Evolutionary conservation across 2,797 vertebrate species (phyloP).

Genomic region (Sebastes taczanowskii): DNA sequence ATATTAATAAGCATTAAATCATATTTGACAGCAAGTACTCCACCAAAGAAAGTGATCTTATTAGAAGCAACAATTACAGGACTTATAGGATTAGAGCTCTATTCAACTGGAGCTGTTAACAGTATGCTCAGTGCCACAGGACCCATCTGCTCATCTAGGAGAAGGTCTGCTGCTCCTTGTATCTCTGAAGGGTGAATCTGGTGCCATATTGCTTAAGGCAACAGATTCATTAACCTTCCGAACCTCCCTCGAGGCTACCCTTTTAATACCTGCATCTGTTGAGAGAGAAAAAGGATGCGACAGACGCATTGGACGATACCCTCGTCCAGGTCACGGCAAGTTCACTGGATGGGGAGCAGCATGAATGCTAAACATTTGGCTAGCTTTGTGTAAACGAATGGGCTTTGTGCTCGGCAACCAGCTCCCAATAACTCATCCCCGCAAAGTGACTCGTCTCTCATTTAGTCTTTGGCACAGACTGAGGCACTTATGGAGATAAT

Average conservation of each 20-base stretch:
- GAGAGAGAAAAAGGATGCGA: constrained; percentile 42
- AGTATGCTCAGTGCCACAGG: constrained; percentile 34
- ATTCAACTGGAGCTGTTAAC: constrained; percentile 32
- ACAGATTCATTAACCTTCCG: constrained; percentile 76
- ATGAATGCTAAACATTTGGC: constrained; percentile 39
- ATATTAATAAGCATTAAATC: constrained; percentile 47
- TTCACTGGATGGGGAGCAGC: constrained; percentile 43
- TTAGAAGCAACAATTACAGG: constrained; percentile 38
- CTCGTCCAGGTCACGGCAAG: constrained; percentile 53
- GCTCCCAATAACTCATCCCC: constrained; percentile 45
- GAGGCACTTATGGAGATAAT: constrained; percentile 61
- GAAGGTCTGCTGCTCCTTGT: constrained; percentile 56
- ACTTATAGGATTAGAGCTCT: constrained; percentile 39
- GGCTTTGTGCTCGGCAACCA: constrained; percentile 29
- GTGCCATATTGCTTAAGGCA: constrained; percentile 76
- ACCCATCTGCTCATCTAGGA: constrained; percentile 70
- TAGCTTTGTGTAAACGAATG: constrained; percentile 18
- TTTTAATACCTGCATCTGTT: constrained; percentile 79
- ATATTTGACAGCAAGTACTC: constrained; percentile 36
- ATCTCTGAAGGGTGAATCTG: constrained; percentile 56
- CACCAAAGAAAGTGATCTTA: constrained; percentile 27
- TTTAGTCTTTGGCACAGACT: constrained; percentile 54
- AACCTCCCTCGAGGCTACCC: constrained; percentile 55
- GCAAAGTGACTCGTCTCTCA: constrained; percentile 56
- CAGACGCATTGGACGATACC: constrained; percentile 42